These are phyloP conservation scores for Holacanthus passer DNA, from an alignment of 2,113 vertebrate genomes.

Conservation along the genomic window DNA sequence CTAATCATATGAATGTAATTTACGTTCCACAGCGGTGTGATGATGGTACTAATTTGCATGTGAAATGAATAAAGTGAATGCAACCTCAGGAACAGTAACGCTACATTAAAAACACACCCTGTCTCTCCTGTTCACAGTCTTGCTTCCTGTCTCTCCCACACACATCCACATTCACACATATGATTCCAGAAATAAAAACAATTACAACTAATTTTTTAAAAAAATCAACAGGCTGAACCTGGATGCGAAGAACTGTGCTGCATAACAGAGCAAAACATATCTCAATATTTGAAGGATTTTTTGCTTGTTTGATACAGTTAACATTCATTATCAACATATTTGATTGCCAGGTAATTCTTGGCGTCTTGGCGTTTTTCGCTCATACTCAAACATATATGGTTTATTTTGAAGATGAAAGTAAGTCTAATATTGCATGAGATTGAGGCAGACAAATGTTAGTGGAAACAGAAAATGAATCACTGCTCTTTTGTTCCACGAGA, in stretches of 20 bases:
- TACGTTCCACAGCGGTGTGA: slow-evolving; percentile 17
- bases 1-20: slow-evolving; percentile 34
- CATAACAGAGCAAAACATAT: neutral
- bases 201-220: neutral
- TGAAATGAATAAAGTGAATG: slow-evolving; percentile 45
- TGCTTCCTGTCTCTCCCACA: neutral
- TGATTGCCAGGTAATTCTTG: neutral
- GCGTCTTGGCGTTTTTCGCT: neutral
- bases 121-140: neutral
- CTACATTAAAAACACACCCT: slow-evolving; percentile 27
- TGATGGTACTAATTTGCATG: slow-evolving; percentile 40
- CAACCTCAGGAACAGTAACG: slow-evolving; percentile 34
- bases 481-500: neutral
- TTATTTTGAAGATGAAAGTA: neutral
- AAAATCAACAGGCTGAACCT: neutral
- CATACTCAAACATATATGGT: neutral
- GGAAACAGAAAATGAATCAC: neutral
- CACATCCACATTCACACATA: neutral
- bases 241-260: neutral
- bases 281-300: neutral
- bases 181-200: neutral
- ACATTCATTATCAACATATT: neutral
- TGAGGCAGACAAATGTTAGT: neutral
- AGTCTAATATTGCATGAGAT: neutral
- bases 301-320: neutral